These are phyloP conservation scores for Metopia argyrocephala DNA, from an alignment of 2,888 invertebrate species.

Conservation along the genomic window DNA sequence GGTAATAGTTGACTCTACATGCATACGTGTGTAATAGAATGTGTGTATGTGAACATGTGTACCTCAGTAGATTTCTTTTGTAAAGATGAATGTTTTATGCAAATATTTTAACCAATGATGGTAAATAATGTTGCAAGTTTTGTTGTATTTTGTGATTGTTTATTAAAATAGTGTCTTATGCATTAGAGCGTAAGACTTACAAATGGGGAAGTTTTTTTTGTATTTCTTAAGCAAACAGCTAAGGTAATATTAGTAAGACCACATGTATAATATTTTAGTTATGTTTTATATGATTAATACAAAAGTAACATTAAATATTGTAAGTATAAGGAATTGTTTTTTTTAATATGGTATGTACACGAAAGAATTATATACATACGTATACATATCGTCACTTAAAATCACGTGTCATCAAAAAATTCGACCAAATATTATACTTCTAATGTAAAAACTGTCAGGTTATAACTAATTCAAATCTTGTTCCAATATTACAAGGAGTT, in stretches of 20 bases:
- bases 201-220: neutral
- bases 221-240: neutral
- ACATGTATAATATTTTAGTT: too few relatives aligned
- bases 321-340: too few relatives aligned
- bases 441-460: too few relatives aligned
- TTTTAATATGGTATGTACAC: too few relatives aligned
- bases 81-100: constrained; percentile 12
- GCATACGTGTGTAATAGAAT: neutral
- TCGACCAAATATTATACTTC: too few relatives aligned
- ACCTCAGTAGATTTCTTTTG: neutral
- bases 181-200: constrained; percentile 27
- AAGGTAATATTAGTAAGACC: neutral
- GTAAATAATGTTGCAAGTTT: constrained; percentile 43
- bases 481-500: too few relatives aligned
- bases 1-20: neutral
- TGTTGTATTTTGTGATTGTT: constrained; percentile 35
- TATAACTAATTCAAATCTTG: too few relatives aligned
- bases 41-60: neutral
- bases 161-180: constrained; percentile 22
- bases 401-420: too few relatives aligned
- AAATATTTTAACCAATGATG: constrained; percentile 43
- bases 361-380: too few relatives aligned
- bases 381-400: too few relatives aligned
- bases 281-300: too few relatives aligned
- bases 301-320: too few relatives aligned